Evolutionary conservation across 2,888 invertebrate genomes (phyloP), one percentile per base, ranked within the genome.

Genomic region (Junonia oenone): DNA sequence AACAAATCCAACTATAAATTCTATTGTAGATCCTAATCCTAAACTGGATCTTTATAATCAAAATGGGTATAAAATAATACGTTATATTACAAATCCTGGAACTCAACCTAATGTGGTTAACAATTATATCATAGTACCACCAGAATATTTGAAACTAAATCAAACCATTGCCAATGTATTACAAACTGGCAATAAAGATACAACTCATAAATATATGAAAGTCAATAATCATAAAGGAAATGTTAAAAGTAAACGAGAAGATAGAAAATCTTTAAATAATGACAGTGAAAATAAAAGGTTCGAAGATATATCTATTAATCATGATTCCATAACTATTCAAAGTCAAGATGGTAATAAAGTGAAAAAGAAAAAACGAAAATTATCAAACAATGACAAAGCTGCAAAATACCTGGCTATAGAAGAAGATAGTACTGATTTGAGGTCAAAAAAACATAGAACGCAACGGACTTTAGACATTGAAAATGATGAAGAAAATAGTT

Each of bases 51-150:
- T 64, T 43, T 74, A 65, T 15, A 67, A 68, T 60, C 66, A 69
- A 54, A 71, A 75, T 66, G 71, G 66, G 8, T 49, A 63, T 31
- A 68, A 72, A 46, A 60, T 46, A 22, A 40, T 19, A 13, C 27
- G 45, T 11, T 50, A 49, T 11, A 19, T 29, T 11, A 0, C 40
- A 13, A 35, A 43, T 17, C 31, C 55, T 14, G 35, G 9, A 14
- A 35, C 47, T 2, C 29, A 51, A 2, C 69, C 75, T 4, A 75
- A 73, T 63, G 58, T 74, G 2, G 63, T 75, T 0, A 79, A 75
- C 56, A 81, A 78, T 61, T 77, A 81, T 58, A 71, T 72, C 40
- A 67, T 72, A 38, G 45, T 73, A 40, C 74, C 78, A 11, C 62
- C 72, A 8, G 72, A 71, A 9, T 64, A 68, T 55, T 61, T 68